These are phyloP conservation scores for Bellardia bayeri DNA, from an alignment of 2,888 invertebrate species.

Conservation along the genomic window DNA sequence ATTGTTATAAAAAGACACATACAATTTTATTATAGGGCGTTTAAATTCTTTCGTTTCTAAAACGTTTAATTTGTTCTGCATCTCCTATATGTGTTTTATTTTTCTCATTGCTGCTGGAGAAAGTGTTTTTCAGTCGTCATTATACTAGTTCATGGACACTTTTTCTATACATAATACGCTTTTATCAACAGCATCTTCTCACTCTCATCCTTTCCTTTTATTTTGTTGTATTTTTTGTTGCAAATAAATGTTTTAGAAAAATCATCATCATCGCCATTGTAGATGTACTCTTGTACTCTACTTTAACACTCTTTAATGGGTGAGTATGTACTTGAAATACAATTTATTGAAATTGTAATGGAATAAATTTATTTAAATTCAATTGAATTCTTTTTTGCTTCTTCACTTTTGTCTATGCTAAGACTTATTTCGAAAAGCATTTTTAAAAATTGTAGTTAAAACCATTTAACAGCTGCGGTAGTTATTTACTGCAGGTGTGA, in stretches of 20 bases:
- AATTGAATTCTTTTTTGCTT: conserved; percentile 29
- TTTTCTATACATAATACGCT: conserved; percentile 14
- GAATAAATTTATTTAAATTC: conserved; percentile 66
- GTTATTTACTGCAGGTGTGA: background rate
- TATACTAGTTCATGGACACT: conserved; percentile 61
- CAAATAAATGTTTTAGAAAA: conserved; percentile 65
- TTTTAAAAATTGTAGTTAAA: background rate
- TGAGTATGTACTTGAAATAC: conserved; percentile 60
- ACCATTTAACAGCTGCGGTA: background rate
- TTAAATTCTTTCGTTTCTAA: conserved; percentile 39
- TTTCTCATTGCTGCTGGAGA: conserved; percentile 22
- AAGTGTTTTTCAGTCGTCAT: conserved; percentile 40
- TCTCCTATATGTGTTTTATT: conserved; percentile 13
- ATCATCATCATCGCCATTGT: conserved; percentile 43
- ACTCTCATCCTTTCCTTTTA: conserved; percentile 35
- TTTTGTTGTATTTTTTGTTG: conserved; percentile 21
- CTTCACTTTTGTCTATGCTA: background rate
- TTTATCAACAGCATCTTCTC: conserved; percentile 36
- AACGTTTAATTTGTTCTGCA: conserved; percentile 32
- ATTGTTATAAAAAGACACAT: background rate
- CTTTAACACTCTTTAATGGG: conserved; percentile 51
- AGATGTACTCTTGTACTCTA: conserved; percentile 23
- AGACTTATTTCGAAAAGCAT: conserved; percentile 2
- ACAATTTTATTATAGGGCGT: conserved; percentile 20
- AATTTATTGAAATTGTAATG: conserved; percentile 57